Evolutionary conservation across 2,888 invertebrate genomes (phyloP), one percentile per base, ranked within the genome.

Genomic region (Drosophila mercatorum): DNA sequence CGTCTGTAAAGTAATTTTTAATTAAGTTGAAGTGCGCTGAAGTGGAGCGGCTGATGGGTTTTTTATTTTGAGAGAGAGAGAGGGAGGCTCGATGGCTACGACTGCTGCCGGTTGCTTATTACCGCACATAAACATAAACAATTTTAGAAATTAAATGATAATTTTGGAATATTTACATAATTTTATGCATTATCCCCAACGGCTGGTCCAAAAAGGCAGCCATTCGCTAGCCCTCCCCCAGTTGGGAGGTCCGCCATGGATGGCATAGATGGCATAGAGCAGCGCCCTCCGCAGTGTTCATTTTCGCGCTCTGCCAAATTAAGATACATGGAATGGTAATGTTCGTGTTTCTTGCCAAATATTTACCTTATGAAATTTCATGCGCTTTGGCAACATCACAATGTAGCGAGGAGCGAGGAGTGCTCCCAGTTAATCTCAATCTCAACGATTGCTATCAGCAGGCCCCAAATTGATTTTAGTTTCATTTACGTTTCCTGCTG

Each of bases 1-100:
- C 83, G 85, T 82, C 86, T 85, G 88, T 88, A 86, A 88, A 85
- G 86, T 86, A 86, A 86, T 86, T 86, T 86, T 86, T 88, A 86
- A 86, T 86, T 86, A 86, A 85, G 86, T 86, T 88, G 88, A 86
- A 86, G 86, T 85, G 81, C 82, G 81, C 57, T 75, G 63, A 82
- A 87, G 75, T 75, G 47, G 61, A 53, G 51, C 60, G 36, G 47
- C 60, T 75, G 75, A 68, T 78, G 71, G 78, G 40, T 57, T 67
- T 49, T 36, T 34, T 51, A 28, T 28, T 10, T 46, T 14, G 7
- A 5, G 26, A 12, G 26, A 12, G 12, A 2, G 44, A 11, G 44
- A 22, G 44, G 28, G 17, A 4, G 44, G 46, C 6, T 5, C 44
- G 44, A 12, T 51, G 69, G 22, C 31, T 49, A 43, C 34, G 47